Percentiles rank a stretch among this genome's conserved stretches.
phyloP scores from a whole-genome alignment of 2,797 vertebrate species.

The Helicolenus hilgendorfi region DNA sequence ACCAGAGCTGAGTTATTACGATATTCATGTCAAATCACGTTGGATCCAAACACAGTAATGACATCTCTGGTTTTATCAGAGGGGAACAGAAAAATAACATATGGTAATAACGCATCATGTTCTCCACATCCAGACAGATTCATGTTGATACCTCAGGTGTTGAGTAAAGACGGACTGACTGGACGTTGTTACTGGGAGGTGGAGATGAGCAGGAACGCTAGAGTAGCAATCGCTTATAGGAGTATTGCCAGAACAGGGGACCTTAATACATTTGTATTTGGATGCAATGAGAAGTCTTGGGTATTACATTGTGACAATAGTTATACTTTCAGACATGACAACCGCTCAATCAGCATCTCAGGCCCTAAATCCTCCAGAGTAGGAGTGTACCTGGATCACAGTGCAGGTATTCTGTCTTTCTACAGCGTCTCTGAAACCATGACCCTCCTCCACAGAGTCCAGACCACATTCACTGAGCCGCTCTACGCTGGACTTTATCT shows the following conservation, averaged over 20 bases:
- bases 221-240: not conserved
- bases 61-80: not conserved
- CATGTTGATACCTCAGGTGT: rapidly evolving
- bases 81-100: not conserved
- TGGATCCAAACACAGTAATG: not conserved
- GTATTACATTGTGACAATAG: rapidly evolving
- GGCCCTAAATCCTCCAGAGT: not conserved
- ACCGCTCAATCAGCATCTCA: rapidly evolving
- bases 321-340: not conserved
- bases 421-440: not conserved
- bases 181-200: conserved; percentile 22
- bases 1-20: not conserved
- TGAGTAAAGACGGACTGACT: not conserved
- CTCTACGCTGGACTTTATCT: not conserved
- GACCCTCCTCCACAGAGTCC: conserved; percentile 12
- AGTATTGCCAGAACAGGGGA: not conserved
- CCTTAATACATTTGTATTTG: not conserved
- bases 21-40: not conserved
- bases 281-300: not conserved
- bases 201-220: not conserved
- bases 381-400: too few species aligned
- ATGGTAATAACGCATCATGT: rapidly evolving
- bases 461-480: not conserved
- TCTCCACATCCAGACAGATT: not conserved
- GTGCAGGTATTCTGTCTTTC: too few species aligned